Conservation (phyloP, 1,140 invertebrate genomes). For the Drosophila rufa region DNA sequence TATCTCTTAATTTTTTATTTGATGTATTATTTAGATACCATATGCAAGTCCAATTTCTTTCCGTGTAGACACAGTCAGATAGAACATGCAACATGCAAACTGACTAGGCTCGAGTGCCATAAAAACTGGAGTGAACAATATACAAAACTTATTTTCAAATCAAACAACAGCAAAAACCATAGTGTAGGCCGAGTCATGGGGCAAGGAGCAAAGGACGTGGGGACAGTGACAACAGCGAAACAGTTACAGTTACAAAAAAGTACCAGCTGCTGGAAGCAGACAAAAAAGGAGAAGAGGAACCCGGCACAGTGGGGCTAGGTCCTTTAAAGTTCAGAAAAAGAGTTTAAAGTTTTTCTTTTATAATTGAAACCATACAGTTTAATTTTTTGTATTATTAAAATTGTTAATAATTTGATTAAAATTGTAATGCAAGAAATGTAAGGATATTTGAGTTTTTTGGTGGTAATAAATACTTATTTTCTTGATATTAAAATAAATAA, state of each 20-base stretch:
- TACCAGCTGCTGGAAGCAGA: constrained; percentile 35
- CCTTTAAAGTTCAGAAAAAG: not conserved
- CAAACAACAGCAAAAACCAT: constrained; percentile 56
- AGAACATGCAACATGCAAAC: constrained; percentile 50
- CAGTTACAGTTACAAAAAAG: constrained; percentile 48
- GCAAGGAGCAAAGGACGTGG: constrained; percentile 1
- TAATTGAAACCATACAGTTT: too few relatives aligned
- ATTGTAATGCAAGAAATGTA: too few relatives aligned
- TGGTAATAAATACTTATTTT: too few relatives aligned
- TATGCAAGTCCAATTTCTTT: not conserved
- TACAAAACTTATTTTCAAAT: constrained; percentile 76
- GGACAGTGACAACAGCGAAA: constrained; percentile 37
- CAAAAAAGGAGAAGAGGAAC: constrained; percentile 18
- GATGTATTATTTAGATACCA: too few relatives aligned
- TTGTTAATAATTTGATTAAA: too few relatives aligned
- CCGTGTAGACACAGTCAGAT: constrained; percentile 14
- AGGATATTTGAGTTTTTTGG: too few relatives aligned
- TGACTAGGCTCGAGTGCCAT: constrained; percentile 46
- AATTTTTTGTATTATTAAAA: too few relatives aligned
- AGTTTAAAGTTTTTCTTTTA: not conserved
- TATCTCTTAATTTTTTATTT: not conserved
- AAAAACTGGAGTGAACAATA: constrained; percentile 63
- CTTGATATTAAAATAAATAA: too few relatives aligned
- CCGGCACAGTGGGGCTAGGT: constrained; percentile 18
- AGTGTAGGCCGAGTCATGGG: not conserved